Evolutionary conservation across 2,888 invertebrate genomes (phyloP), one percentile per base, ranked within the genome.

Genomic region (Busseola fusca): DNA sequence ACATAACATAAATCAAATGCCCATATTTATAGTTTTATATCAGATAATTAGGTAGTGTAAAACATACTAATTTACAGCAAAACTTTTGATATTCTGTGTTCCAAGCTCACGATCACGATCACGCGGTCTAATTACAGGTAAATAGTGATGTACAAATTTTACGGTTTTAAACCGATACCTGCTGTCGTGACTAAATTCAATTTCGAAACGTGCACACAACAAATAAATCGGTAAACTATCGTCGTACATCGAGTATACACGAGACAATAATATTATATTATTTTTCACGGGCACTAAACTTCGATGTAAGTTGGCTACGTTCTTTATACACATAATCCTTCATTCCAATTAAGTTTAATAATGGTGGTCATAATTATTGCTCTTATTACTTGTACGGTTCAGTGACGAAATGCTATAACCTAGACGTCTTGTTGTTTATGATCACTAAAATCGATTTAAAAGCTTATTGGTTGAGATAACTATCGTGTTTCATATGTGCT

Each of bases 301-400:
- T 86, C 84, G 85, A 88, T 87, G 86, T 85, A 86, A 88, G 88
- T 87, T 89, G 87, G 87, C 86, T 81, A 83, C 83, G 87, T 91
- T 93, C 90, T 93, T 93, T 91, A 93, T 92, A 90, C 89, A 89
- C 88, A 91, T 91, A 91, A 92, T 91, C 90, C 90, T 87, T 90
- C 87, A 88, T 86, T 90, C 92, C 93, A 94, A 94, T 94, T 94
- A 94, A 91, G 87, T 90, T 89, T 89, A 89, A 89, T 91, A 90
- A 90, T 88, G 83, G 88, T 85, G 84, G 85, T 88, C 86, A 88
- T 89, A 92, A 93, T 93, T 91, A 92, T 91, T 91, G 87, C 88
- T 89, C 90, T 89, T 91, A 89, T 91, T 90, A 88, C 88, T 88
- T 86, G 84, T 87, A 93, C 91, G 91, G 90, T 89, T 93, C 90